A percentile compares a stretch with the other conserved stretches of the same genome.
phyloP scores from a whole-genome alignment of 2,888 invertebrate species.

The Brenthis ino region DNA sequence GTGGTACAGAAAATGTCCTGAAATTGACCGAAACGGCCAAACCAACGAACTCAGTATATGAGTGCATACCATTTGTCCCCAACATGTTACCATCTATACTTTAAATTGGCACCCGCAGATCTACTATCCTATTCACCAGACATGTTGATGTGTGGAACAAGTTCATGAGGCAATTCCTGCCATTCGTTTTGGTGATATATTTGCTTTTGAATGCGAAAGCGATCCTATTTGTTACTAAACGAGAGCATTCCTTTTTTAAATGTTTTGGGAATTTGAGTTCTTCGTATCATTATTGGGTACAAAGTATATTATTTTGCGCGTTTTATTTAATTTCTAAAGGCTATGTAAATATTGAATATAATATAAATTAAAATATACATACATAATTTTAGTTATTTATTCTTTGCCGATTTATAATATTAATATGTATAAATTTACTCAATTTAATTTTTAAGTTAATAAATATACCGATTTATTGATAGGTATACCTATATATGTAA shows the following conservation, averaged over 20 bases:
- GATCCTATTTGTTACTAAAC: slow-evolving; percentile 25
- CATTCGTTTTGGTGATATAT: slow-evolving; percentile 40
- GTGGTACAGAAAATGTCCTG: slow-evolving; percentile 6
- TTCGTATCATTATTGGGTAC: not conserved
- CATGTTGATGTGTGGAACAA: slow-evolving; percentile 62
- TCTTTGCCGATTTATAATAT: no score
- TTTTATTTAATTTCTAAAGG: not conserved
- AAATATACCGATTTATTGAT: no score
- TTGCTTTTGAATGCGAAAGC: slow-evolving; percentile 33
- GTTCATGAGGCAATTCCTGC: slow-evolving; percentile 41
- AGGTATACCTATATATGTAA: no score
- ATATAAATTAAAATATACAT: no score
- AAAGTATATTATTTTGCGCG: not conserved
- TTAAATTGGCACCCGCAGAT: slow-evolving; percentile 76
- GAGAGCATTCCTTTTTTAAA: slow-evolving; percentile 17
- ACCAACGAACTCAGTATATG: slow-evolving; percentile 47
- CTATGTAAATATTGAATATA: no score
- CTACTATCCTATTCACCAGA: slow-evolving; percentile 60
- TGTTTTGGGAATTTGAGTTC: slow-evolving; percentile 3
- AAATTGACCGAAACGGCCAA: slow-evolving; percentile 33
- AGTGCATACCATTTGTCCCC: slow-evolving; percentile 59
- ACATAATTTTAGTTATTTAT: no score
- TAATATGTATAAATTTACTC: no score
- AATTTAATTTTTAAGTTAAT: no score
- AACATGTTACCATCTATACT: slow-evolving; percentile 71